Percentiles rank a stretch among this genome's conserved stretches.
These are phyloP conservation scores for Phalacrocorax carbo DNA, from an alignment of 2,113 vertebrate species.

Conservation along the genomic window DNA sequence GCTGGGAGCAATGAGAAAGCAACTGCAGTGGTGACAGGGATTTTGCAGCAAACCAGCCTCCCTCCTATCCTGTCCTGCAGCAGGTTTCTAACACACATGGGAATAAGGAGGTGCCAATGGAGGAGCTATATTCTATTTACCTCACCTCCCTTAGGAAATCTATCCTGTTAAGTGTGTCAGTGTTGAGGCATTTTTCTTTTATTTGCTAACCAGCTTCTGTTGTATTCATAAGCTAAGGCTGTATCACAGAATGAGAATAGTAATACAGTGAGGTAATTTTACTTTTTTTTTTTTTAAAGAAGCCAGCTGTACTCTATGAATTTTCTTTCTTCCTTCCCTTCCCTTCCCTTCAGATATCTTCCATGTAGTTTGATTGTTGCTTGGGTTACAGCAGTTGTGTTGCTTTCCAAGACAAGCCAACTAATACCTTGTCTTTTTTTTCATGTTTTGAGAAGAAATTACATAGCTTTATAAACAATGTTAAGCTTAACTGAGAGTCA, in stretches of 20 bases:
- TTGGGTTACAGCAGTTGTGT: not conserved
- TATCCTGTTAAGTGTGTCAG: not conserved
- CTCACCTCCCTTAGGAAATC: not conserved
- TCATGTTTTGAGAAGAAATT: not conserved
- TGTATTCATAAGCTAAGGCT: not conserved
- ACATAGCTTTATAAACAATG: not conserved
- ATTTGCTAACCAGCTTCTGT: not conserved
- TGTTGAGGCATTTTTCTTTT: not conserved
- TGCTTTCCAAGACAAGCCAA: not conserved
- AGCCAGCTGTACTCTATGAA: not conserved
- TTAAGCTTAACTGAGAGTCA: not conserved
- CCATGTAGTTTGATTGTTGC: not conserved
- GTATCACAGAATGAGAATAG: not conserved
- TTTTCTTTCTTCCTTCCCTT: not conserved
- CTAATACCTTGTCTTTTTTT: accelerated
- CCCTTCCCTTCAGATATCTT: not conserved
- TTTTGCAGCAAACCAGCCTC: not conserved
- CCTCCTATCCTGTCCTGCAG: not conserved
- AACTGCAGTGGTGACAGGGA: not conserved
- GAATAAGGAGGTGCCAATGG: not conserved
- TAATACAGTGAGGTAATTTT: not conserved
- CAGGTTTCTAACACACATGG: not conserved
- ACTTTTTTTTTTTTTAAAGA: not conserved
- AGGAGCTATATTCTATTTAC: not conserved
- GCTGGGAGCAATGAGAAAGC: not conserved